Percentiles rank a stretch among this genome's conserved stretches.
These are phyloP conservation scores for Tubulanus polymorphus DNA, from an alignment of 2,888 invertebrate species.

Conservation along the genomic window DNA sequence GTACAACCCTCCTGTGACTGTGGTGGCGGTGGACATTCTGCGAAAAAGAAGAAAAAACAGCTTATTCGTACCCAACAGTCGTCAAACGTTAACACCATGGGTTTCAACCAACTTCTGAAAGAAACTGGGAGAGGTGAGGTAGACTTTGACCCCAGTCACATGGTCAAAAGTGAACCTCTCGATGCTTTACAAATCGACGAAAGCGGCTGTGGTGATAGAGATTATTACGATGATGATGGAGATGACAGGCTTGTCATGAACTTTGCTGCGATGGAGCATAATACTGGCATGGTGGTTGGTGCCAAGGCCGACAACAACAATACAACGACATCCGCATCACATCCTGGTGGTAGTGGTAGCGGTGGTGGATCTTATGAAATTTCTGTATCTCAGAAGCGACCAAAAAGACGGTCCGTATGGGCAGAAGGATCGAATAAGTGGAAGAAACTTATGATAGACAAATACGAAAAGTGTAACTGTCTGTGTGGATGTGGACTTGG, in stretches of 20 bases:
- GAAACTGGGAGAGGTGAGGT: too few relatives aligned
- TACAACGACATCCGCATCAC: too few relatives aligned
- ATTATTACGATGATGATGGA: neutral
- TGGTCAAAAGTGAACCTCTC: neutral
- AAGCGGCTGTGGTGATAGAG: neutral
- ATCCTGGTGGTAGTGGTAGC: neutral
- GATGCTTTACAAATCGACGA: neutral
- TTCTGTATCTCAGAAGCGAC: neutral
- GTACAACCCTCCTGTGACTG: neutral
- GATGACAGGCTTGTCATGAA: neutral
- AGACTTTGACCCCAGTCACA: neutral
- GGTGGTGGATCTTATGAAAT: neutral
- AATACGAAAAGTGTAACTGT: constrained; percentile 3
- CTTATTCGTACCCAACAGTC: neutral
- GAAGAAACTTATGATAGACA: neutral
- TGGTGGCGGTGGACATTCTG: neutral
- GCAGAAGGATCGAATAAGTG: neutral
- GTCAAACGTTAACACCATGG: neutral
- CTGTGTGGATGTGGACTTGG: neutral
- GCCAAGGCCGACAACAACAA: too few relatives aligned
- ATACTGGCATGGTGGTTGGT: too few relatives aligned
- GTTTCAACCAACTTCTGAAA: too few relatives aligned
- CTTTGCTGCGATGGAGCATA: neutral
- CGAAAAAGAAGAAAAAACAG: neutral
- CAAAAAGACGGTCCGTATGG: neutral